Conservation (phyloP, 2,797 vertebrate species). For the Vespertilio murinus region DNA sequence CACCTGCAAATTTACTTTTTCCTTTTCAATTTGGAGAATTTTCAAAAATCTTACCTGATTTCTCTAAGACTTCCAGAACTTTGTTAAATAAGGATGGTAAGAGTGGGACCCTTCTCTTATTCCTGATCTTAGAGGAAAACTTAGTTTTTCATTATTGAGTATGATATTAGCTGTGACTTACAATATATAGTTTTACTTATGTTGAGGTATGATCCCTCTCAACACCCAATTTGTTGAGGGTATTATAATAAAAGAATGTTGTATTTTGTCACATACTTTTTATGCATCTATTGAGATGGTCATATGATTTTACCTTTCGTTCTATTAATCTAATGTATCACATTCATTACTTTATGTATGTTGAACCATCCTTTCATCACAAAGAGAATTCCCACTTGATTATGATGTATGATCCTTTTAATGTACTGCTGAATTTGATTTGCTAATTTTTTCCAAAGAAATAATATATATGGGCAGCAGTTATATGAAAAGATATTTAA, state of each 20-base stretch:
- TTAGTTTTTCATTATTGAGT: not conserved
- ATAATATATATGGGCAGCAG: not conserved
- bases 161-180: not conserved
- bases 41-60: not conserved
- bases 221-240: not conserved
- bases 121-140: not conserved
- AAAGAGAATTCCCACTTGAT: not conserved
- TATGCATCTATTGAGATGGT: not conserved
- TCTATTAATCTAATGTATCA: not conserved
- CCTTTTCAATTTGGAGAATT: not conserved
- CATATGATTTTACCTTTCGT: not conserved
- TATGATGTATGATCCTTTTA: not conserved
- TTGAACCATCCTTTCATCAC: not conserved
- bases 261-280: not conserved
- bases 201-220: not conserved
- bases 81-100: not conserved
- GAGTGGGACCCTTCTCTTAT: not conserved
- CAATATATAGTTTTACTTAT: not conserved
- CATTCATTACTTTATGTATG: not conserved
- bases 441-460: not conserved
- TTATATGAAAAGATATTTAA: not conserved
- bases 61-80: not conserved
- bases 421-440: not conserved
- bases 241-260: not conserved
- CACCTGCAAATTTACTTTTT: not conserved